Evolutionary conservation across 1,140 invertebrate species (phyloP), one percentile per base, ranked within the genome.

Genomic region (Eciton burchellii): DNA sequence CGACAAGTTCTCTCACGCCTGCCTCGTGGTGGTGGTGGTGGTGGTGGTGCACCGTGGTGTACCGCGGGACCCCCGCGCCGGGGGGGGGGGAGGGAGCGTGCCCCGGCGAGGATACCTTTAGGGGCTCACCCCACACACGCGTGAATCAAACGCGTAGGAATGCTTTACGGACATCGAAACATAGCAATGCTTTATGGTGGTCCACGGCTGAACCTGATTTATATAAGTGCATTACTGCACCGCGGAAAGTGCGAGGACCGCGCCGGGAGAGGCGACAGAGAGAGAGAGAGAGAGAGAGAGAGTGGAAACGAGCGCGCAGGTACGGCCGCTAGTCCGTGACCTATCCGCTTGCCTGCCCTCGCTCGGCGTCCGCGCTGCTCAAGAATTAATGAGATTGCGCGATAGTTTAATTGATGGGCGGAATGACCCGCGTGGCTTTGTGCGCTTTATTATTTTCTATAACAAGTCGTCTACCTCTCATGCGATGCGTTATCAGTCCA

Each of bases 121-220:
- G 90, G 86, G 86, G 85, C 90, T 86, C 88, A 88, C 90, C 85
- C 82, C 86, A 91, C 91, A 91, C 90, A 90, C 88, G 89, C 92
- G 92, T 93, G 93, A 94, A 94, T 94, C 93, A 94, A 94, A 94
- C 89, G 88, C 91, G 91, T 93, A 93, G 93, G 93, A 93, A 94
- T 94, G 93, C 93, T 91, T 89, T 91, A 92, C 92, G 91, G 91
- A 93, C 93, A 93, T 94, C 92, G 93, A 93, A 94, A 94, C 93
- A 93, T 94, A 92, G 93, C 93, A 93, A 93, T 94, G 93, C 93
- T 94, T 94, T 93, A 94, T 94, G 93, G 93, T 94, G 93, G 93
- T 94, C 93, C 93, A 83, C 87, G 90, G 89, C 92, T 94, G 93
- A 94, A 94, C 92, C 91, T 94, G 93, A 94, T 94, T 94, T 94